phyloP scores from a whole-genome alignment of 1,140 invertebrate genomes.

The Matsumurasca onukii region DNA sequence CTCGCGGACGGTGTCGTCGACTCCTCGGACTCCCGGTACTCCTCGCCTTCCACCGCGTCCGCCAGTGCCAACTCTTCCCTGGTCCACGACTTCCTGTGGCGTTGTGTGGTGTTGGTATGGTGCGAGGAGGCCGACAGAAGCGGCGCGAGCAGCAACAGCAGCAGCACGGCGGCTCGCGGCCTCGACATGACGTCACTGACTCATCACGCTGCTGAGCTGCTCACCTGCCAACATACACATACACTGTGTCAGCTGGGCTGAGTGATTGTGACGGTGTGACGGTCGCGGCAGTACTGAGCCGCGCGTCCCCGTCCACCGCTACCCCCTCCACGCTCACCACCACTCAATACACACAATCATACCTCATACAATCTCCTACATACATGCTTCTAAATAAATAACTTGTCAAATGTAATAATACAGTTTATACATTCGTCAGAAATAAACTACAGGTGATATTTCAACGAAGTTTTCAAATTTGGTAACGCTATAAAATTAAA shows the following conservation, averaged over 20 bases:
- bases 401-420: not conserved
- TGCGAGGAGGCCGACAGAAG: not conserved
- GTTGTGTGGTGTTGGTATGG: not conserved
- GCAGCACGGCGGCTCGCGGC: not conserved
- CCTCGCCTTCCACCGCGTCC: not conserved
- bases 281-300: not conserved
- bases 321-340: not conserved
- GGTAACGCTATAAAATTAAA: too few species aligned
- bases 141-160: not conserved
- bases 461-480: too few species aligned
- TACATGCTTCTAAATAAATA: not conserved
- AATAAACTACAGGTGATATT: too few species aligned
- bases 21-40: not conserved
- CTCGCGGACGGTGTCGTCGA: slow-evolving; percentile 10
- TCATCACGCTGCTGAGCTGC: not conserved
- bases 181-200: slow-evolving; percentile 7
- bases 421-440: too few species aligned
- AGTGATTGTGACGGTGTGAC: not conserved
- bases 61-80: slow-evolving; percentile 4
- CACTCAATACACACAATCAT: not conserved
- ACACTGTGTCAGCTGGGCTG: not conserved
- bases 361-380: not conserved
- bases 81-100: not conserved
- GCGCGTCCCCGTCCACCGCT: not conserved
- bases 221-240: not conserved